A percentile compares a stretch with the other conserved stretches of the same genome.
Conservation (phyloP, 2,888 invertebrate species). For the Mechanitis mazaeus region DNA sequence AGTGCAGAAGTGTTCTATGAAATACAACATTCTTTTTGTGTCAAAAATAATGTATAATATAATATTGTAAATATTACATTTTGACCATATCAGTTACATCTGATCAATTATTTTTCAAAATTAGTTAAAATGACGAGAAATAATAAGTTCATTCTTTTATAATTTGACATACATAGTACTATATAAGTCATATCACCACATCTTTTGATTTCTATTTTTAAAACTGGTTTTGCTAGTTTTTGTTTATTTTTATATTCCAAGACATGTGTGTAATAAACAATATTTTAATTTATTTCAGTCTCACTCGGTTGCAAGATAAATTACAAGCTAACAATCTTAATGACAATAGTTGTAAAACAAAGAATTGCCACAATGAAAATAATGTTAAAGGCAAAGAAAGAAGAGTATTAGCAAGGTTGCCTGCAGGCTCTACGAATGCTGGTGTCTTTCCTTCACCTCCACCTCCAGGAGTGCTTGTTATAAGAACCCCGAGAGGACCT, state of each 20-base stretch:
- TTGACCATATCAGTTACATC: too few relatives aligned
- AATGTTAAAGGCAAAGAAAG: slow-evolving; percentile 63
- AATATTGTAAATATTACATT: too few relatives aligned
- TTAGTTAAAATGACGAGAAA: too few relatives aligned
- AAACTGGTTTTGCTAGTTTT: background rate
- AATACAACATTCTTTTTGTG: background rate
- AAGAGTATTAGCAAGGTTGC: slow-evolving; percentile 60
- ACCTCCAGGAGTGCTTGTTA: slow-evolving; percentile 73
- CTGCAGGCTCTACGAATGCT: slow-evolving; percentile 52
- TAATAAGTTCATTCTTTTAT: too few relatives aligned
- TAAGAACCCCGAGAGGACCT: slow-evolving; percentile 86
- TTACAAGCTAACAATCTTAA: slow-evolving; percentile 64
- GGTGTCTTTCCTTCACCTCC: slow-evolving; percentile 66
- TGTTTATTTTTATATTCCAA: background rate
- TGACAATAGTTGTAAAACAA: slow-evolving; percentile 55
- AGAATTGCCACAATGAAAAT: slow-evolving; percentile 49
- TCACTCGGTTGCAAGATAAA: slow-evolving; percentile 66
- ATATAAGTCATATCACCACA: background rate
- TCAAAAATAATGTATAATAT: too few relatives aligned
- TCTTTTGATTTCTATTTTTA: slow-evolving; percentile 1
- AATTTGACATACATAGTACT: background rate
- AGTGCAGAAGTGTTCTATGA: slow-evolving; percentile 31
- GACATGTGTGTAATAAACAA: background rate
- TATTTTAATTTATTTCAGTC: slow-evolving; percentile 45
- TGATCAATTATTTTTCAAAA: too few relatives aligned